phyloP scores from a whole-genome alignment of 2,797 vertebrate species.

The Gorsachius magnificus region DNA sequence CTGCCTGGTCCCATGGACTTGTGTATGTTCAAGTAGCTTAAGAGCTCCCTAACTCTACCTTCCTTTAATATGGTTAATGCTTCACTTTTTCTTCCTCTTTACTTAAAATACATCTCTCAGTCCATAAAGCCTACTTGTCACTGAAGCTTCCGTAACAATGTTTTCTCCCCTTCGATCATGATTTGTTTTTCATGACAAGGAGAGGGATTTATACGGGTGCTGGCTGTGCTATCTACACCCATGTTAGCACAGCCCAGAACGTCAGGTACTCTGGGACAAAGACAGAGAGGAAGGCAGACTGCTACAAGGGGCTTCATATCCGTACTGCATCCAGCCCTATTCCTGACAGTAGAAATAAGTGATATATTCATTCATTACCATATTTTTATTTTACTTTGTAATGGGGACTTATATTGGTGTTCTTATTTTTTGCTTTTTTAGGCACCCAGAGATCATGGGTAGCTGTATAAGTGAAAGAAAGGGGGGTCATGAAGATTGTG shows the following conservation, averaged over 20 bases:
- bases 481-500: background rate
- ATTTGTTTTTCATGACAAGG: background rate
- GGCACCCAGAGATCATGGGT: background rate
- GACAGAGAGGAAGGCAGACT: background rate
- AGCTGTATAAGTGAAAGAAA: background rate
- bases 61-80: background rate
- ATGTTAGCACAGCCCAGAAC: background rate
- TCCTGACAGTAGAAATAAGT: background rate
- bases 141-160: background rate
- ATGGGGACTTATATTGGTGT: background rate
- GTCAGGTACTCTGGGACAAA: background rate
- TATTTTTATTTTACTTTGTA: background rate
- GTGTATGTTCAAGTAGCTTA: background rate
- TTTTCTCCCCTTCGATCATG: background rate
- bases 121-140: background rate
- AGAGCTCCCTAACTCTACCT: background rate
- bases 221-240: background rate
- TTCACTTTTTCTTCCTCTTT: background rate
- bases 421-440: background rate
- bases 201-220: background rate
- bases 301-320: background rate
- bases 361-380: background rate
- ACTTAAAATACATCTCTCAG: background rate
- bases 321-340: background rate
- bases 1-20: background rate